phyloP scores from a whole-genome alignment of 1,140 invertebrate genomes.

The Macrocentrus cingulum region DNA sequence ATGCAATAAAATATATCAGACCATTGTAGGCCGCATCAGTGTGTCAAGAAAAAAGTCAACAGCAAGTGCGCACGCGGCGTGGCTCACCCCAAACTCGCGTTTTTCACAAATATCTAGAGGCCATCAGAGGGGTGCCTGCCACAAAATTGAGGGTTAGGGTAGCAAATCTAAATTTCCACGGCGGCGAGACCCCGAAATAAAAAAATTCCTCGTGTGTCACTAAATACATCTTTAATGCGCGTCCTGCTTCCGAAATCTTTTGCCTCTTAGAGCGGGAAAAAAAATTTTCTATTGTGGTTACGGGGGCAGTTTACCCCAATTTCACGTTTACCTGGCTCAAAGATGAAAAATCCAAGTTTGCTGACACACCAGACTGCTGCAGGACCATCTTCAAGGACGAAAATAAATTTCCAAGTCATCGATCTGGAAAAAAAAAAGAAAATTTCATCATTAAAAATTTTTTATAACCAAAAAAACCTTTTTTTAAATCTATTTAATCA shows the following conservation, averaged over 20 bases:
- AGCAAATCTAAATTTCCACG: conserved; percentile 44
- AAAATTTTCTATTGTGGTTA: conserved; percentile 8
- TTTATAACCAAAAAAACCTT: not conserved
- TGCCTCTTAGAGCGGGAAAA: conserved; percentile 3
- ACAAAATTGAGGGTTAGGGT: conserved; percentile 1
- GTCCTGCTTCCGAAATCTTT: conserved; percentile 30
- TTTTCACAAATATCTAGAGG: too few relatives aligned
- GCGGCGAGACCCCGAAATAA: conserved; percentile 34
- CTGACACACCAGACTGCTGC: conserved; percentile 6
- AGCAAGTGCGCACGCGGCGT: conserved; percentile 36
- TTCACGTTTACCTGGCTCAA: conserved; percentile 16
- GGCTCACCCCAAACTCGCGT: conserved; percentile 37
- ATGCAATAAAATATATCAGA: too few relatives aligned
- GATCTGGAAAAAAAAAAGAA: conserved; percentile 21
- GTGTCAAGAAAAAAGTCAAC: conserved; percentile 9
- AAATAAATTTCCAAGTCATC: conserved; percentile 17
- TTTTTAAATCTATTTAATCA: too few relatives aligned
- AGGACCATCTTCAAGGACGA: not conserved
- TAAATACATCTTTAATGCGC: conserved; percentile 52
- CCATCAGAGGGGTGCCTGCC: not conserved
- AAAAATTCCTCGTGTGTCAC: conserved; percentile 25
- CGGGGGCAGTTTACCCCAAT: conserved; percentile 21
- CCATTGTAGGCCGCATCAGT: too few relatives aligned
- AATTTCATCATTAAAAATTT: not conserved
- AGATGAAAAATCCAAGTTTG: conserved; percentile 10